These are phyloP conservation scores for Euura saliciscinereae DNA, from an alignment of 1,140 invertebrate species.

Conservation along the genomic window DNA sequence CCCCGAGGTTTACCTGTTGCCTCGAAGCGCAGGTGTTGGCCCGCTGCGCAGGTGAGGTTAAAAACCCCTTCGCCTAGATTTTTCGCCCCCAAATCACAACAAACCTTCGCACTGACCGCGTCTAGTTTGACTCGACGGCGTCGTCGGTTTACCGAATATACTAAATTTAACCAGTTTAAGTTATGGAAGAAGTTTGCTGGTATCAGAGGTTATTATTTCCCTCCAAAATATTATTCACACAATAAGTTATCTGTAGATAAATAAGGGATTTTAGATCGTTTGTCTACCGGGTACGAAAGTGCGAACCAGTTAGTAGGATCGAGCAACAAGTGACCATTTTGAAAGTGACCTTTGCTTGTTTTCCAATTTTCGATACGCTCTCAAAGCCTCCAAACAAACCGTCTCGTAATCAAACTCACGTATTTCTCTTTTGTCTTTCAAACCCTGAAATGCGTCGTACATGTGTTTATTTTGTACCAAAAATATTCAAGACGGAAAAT, in stretches of 20 bases:
- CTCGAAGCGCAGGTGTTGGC: slow-evolving; percentile 17
- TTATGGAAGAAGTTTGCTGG: slow-evolving; percentile 31
- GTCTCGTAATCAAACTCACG: no score
- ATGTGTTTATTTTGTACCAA: no score
- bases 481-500: no score
- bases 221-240: slow-evolving; percentile 15
- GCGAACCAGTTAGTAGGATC: no score
- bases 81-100: slow-evolving; percentile 1
- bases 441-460: no score
- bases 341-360: neutral
- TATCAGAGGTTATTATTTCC: slow-evolving; percentile 31
- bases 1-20: slow-evolving; percentile 30
- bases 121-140: neutral
- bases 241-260: neutral
- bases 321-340: slow-evolving; percentile 5
- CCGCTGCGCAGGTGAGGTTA: slow-evolving; percentile 36
- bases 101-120: neutral
- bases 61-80: slow-evolving; percentile 15
- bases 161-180: neutral
- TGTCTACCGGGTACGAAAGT: no score
- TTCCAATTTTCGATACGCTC: neutral
- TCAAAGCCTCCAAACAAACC: no score
- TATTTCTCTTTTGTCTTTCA: no score
- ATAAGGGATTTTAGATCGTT: no score
- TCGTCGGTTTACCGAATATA: neutral